phyloP scores from a whole-genome alignment of 1,140 invertebrate species.

The Luehdorfia chinensis region DNA sequence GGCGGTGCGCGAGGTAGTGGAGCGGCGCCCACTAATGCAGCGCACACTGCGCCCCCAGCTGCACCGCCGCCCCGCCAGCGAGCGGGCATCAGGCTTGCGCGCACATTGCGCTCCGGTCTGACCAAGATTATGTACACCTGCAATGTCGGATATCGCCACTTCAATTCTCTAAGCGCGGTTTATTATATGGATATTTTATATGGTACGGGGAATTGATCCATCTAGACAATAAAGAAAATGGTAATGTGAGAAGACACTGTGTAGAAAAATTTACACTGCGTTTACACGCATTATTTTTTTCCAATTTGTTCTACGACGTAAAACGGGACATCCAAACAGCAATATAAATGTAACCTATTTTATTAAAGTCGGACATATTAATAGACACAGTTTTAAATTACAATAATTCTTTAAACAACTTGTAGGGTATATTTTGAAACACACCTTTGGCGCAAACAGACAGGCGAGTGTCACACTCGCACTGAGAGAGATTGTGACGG shows the following conservation, averaged over 20 bases:
- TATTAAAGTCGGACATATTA: too few species aligned
- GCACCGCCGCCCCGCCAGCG: constrained; percentile 75
- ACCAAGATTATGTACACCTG: constrained; percentile 95
- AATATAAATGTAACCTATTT: too few species aligned
- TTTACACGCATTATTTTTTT: too few species aligned
- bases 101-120: constrained; percentile 93
- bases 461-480: constrained; percentile 93
- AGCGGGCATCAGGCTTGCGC: constrained; percentile 92
- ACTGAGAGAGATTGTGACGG: constrained; percentile 92
- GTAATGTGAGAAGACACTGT: too few species aligned
- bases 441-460: constrained; percentile 94
- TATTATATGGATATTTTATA: too few species aligned
- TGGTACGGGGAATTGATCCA: background rate
- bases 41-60: constrained; percentile 46
- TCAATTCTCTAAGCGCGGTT: too few species aligned
- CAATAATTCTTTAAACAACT: too few species aligned
- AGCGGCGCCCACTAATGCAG: constrained; percentile 46
- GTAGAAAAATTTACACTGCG: too few species aligned
- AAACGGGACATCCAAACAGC: too few species aligned
- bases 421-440: too few species aligned
- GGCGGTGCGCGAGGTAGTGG: constrained; percentile 38
- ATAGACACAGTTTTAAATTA: too few species aligned
- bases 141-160: background rate
- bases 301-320: too few species aligned
- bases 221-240: background rate